A percentile compares a stretch with the other conserved stretches of the same genome.
Conservation (phyloP, 1,140 invertebrate species). For the Anadara kagoshimensis region DNA sequence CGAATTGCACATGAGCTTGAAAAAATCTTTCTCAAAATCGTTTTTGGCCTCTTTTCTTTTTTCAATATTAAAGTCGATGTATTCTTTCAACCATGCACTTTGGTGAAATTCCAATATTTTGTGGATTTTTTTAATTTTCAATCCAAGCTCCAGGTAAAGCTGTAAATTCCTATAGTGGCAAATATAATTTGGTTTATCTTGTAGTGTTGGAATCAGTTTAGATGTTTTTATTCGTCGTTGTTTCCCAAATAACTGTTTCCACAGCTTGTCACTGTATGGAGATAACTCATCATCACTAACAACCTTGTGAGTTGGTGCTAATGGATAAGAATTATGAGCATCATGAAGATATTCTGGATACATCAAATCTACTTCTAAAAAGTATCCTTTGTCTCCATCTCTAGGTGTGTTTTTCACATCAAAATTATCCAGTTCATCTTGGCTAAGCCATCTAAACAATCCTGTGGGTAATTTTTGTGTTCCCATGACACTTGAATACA, state of each 20-base stretch:
- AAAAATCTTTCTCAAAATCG: slow-evolving; percentile 30
- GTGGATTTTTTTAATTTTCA: slow-evolving; percentile 48
- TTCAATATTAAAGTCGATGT: slow-evolving; percentile 49
- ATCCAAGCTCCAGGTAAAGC: slow-evolving; percentile 33
- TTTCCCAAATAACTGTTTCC: slow-evolving; percentile 31
- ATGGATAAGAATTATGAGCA: slow-evolving; percentile 75
- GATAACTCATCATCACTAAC: slow-evolving; percentile 37
- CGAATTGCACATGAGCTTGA: slow-evolving; percentile 27
- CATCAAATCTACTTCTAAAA: slow-evolving; percentile 75
- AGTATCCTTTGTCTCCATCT: slow-evolving; percentile 74
- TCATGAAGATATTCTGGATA: slow-evolving; percentile 74
- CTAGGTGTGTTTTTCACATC: slow-evolving; percentile 65
- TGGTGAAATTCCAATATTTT: slow-evolving; percentile 35
- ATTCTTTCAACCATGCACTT: slow-evolving; percentile 37
- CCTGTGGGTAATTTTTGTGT: slow-evolving; percentile 39
- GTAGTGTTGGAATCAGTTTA: slow-evolving; percentile 31
- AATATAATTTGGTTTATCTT: slow-evolving; percentile 37
- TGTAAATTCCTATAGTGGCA: slow-evolving; percentile 34
- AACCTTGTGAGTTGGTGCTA: slow-evolving; percentile 68
- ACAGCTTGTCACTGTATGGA: slow-evolving; percentile 31
- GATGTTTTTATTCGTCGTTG: slow-evolving; percentile 22
- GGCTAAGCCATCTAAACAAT: slow-evolving; percentile 50
- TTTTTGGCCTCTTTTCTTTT: slow-evolving; percentile 45
- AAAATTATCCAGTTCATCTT: slow-evolving; percentile 56
- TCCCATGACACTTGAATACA: slow-evolving; percentile 59